phyloP scores from a whole-genome alignment of 2,888 invertebrate species.

The Drosophila affinis region DNA sequence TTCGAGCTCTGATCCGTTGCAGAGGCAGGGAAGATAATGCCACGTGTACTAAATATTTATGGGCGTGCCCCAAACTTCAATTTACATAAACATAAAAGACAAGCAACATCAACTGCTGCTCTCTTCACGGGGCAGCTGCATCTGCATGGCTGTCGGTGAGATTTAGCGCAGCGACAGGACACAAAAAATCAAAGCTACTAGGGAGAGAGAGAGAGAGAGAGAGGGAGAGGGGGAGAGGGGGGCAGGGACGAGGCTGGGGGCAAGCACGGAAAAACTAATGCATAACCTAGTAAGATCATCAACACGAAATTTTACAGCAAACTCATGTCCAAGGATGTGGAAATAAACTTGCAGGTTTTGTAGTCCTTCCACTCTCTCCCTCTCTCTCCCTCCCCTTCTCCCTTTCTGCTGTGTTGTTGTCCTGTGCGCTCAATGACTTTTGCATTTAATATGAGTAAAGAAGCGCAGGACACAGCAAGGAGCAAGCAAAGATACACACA shows the following conservation, averaged over 20 bases:
- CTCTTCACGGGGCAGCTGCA: slow-evolving; percentile 39
- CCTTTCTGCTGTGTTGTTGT: slow-evolving; percentile 44
- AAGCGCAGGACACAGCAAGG: slow-evolving; percentile 42
- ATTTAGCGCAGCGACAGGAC: slow-evolving; percentile 69
- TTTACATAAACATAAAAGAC: slow-evolving; percentile 79
- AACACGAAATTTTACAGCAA: slow-evolving; percentile 81
- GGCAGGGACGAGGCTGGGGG: slow-evolving; percentile 3
- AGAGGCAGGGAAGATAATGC: slow-evolving; percentile 39
- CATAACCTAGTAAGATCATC: slow-evolving; percentile 81
- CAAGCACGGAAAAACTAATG: slow-evolving; percentile 73
- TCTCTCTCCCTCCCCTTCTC: not conserved
- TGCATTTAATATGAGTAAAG: slow-evolving; percentile 79
- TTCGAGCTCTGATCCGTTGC: slow-evolving; percentile 14
- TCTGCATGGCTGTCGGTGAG: slow-evolving; percentile 60
- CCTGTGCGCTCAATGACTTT: slow-evolving; percentile 78
- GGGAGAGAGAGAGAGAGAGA: slow-evolving; percentile 30
- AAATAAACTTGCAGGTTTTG: slow-evolving; percentile 76
- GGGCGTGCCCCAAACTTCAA: slow-evolving; percentile 67
- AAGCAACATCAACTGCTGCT: slow-evolving; percentile 44
- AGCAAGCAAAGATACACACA: slow-evolving; percentile 11
- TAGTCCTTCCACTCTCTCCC: slow-evolving; percentile 24
- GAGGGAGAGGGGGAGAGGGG: slow-evolving; percentile 5
- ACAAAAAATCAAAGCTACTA: slow-evolving; percentile 76
- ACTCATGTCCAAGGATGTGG: slow-evolving; percentile 78
- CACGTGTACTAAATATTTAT: slow-evolving; percentile 77